phyloP scores from a whole-genome alignment of 2,797 vertebrate genomes.

The Spea hammondii region DNA sequence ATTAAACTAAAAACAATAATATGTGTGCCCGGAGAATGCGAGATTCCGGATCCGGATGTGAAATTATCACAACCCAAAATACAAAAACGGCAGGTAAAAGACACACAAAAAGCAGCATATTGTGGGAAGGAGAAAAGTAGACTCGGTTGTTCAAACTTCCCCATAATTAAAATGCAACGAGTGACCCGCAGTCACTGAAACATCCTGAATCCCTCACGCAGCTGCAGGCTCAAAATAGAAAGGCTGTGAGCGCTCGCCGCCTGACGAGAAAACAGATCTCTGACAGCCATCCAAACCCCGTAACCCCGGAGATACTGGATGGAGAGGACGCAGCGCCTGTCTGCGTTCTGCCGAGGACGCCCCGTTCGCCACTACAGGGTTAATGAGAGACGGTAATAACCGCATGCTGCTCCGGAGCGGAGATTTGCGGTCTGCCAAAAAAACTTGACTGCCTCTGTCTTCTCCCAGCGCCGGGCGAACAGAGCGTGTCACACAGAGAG shows the following conservation, averaged over 20 bases:
- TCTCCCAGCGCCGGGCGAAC: conserved; percentile 30
- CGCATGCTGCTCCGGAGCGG: conserved; percentile 36
- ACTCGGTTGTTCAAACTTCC: conserved; percentile 21
- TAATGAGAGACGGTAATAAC: conserved; percentile 37
- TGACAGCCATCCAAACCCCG: conserved; percentile 37
- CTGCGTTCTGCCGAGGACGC: neutral
- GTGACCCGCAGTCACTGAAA: conserved; percentile 39
- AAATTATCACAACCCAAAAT: no score
- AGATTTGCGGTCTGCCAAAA: conserved; percentile 48
- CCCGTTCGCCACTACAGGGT: neutral
- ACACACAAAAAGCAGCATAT: neutral
- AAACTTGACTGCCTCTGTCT: conserved; percentile 28
- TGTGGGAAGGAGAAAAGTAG: neutral
- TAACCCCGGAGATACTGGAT: conserved; percentile 32
- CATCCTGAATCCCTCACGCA: conserved; percentile 43
- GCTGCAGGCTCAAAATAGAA: conserved; percentile 47
- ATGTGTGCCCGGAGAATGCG: no score
- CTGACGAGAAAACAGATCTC: conserved; percentile 32
- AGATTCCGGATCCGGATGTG: no score
- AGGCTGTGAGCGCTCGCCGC: conserved; percentile 29
- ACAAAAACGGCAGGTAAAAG: neutral
- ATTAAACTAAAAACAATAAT: no score
- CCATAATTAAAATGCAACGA: conserved; percentile 40
- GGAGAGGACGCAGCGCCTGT: neutral
- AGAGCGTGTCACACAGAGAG: conserved; percentile 33